These are phyloP conservation scores for Phoxinus phoxinus DNA, from an alignment of 2,113 vertebrate species.

Conservation along the genomic window DNA sequence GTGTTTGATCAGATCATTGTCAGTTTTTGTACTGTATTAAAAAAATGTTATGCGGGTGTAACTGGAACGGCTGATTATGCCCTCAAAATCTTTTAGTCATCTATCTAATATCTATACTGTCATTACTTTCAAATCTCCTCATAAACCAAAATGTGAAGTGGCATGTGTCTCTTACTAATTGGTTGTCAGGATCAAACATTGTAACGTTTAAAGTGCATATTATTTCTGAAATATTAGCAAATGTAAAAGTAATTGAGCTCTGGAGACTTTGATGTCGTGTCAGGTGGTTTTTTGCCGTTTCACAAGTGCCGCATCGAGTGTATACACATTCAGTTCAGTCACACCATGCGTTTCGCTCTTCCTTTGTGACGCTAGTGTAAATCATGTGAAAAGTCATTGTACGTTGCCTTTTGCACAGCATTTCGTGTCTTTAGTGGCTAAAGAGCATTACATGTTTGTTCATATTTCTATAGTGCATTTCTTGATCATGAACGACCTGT, in stretches of 20 bases:
- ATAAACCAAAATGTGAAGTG: background rate
- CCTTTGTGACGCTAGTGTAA: background rate
- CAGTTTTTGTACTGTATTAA: conserved; percentile 13
- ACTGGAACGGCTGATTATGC: background rate
- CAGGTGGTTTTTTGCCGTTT: background rate
- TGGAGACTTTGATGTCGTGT: background rate
- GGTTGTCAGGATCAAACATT: background rate
- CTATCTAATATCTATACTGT: no score
- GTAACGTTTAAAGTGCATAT: background rate
- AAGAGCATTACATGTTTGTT: background rate
- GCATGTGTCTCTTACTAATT: background rate
- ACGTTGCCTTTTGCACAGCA: conserved; percentile 19
- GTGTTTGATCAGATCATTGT: background rate
- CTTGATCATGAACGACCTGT: background rate
- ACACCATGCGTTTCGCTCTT: conserved; percentile 12
- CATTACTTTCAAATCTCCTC: background rate
- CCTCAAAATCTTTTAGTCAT: no score
- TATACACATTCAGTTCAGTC: background rate
- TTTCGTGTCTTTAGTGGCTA: background rate
- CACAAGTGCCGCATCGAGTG: background rate
- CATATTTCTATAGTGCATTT: background rate
- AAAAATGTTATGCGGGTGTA: background rate
- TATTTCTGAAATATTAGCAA: background rate
- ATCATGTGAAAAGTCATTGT: conserved; percentile 20
- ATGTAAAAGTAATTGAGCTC: background rate